Percentiles rank a stretch among this genome's conserved stretches.
phyloP scores from a whole-genome alignment of 1,140 invertebrate species.

The Metaphire vulgaris region DNA sequence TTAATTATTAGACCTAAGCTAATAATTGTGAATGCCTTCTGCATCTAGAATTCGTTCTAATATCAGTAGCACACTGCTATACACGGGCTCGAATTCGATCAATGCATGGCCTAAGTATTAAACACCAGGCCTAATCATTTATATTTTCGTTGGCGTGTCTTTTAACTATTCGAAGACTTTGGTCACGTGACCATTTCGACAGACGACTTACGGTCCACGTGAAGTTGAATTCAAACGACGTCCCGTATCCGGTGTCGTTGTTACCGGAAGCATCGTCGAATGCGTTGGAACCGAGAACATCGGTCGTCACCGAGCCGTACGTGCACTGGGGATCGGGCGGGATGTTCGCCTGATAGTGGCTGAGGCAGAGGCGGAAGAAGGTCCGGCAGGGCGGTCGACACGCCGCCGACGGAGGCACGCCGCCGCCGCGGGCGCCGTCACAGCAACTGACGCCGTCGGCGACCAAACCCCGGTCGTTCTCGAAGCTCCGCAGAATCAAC shows the following conservation, averaged over 20 bases:
- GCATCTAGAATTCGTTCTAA: no score
- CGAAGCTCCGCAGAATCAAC: conserved; percentile 78
- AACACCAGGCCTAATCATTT: no score
- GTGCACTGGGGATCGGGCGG: conserved; percentile 77
- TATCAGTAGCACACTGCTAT: no score
- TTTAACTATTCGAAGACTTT: no score
- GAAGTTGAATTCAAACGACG: not conserved
- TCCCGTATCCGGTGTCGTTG: not conserved
- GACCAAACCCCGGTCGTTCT: conserved; percentile 78
- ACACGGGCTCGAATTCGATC: no score
- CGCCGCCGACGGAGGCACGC: conserved; percentile 23
- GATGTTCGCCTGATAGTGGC: conserved; percentile 86
- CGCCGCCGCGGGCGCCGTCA: conserved; percentile 38
- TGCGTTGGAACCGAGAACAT: conserved; percentile 64
- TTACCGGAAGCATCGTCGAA: conserved; percentile 23
- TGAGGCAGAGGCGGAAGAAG: conserved; percentile 85
- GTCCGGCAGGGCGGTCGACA: conserved; percentile 66
- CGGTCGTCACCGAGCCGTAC: conserved; percentile 79
- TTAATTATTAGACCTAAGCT: no score
- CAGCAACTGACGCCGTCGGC: conserved; percentile 78
- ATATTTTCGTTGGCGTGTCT: no score
- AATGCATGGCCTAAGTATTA: no score
- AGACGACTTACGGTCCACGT: not conserved
- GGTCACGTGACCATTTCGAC: no score
- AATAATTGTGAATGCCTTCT: no score